Evolutionary conservation across 1,140 invertebrate genomes (phyloP).

Genomic region (Psilanteris sp.): DNA sequence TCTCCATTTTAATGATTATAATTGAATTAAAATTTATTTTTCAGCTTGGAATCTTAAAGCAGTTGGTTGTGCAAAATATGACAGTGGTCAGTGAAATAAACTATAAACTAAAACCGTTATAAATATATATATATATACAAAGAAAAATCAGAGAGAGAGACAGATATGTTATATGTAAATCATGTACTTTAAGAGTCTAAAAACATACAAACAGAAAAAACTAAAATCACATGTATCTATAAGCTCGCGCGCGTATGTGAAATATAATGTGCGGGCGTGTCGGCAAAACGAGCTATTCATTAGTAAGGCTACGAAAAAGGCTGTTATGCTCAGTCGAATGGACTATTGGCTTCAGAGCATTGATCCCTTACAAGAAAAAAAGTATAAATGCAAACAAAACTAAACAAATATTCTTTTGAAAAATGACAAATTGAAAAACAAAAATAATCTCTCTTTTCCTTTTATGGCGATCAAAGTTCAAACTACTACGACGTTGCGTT

Average conservation of each 20-base stretch:
- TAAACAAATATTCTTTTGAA: too few relatives aligned
- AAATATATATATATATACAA: constrained; percentile 50
- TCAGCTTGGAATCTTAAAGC: too few relatives aligned
- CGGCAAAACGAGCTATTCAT: neutral
- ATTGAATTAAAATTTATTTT: too few relatives aligned
- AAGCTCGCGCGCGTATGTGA: constrained; percentile 42
- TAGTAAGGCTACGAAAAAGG: constrained; percentile 48
- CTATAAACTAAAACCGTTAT: constrained; percentile 46
- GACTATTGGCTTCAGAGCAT: constrained; percentile 38
- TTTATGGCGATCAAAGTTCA: constrained; percentile 34
- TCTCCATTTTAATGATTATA: too few relatives aligned
- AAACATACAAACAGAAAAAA: constrained; percentile 36
- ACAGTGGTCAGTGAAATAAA: constrained; percentile 76
- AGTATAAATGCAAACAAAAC: constrained; percentile 29
- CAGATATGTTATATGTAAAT: constrained; percentile 56
- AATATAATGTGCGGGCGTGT: constrained; percentile 24
- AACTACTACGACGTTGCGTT: constrained; percentile 32
- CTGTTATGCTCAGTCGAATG: constrained; percentile 53
- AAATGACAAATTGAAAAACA: too few relatives aligned
- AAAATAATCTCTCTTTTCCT: constrained; percentile 16
- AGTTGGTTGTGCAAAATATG: constrained; percentile 76
- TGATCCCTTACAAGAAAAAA: constrained; percentile 21
- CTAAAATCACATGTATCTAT: constrained; percentile 35
- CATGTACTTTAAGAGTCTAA: constrained; percentile 56
- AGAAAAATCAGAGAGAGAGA: constrained; percentile 26